A percentile compares a stretch with the other conserved stretches of the same genome.
Evolutionary conservation across 2,113 vertebrate species (phyloP).

Genomic region (Phylloscopus trochilus): DNA sequence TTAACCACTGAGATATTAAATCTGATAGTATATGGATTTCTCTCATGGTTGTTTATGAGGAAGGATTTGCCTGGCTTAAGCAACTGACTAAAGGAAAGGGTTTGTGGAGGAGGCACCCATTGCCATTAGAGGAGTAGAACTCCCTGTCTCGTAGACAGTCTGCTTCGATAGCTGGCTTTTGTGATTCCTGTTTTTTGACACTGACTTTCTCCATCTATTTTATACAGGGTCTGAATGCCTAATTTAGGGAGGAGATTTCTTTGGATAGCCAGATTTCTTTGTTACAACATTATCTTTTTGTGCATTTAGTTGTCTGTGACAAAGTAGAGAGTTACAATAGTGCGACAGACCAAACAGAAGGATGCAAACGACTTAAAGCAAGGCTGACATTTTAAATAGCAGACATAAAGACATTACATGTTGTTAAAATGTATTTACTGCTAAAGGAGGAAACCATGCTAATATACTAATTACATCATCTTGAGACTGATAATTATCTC

Average conservation of each 20-base stretch:
- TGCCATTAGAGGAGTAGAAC: neutral
- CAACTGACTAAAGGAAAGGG: conserved; percentile 3
- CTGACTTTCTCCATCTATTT: neutral
- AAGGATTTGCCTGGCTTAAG: conserved; percentile 35
- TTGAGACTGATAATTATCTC: conserved; percentile 52
- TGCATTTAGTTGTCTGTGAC: neutral
- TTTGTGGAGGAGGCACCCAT: neutral
- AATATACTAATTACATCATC: conserved; percentile 38
- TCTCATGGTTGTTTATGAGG: conserved; percentile 19
- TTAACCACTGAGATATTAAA: conserved; percentile 61
- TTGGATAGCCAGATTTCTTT: neutral
- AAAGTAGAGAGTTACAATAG: neutral
- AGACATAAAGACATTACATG: neutral
- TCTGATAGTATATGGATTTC: conserved; percentile 43
- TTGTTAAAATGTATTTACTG: conserved; percentile 16
- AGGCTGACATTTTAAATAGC: neutral
- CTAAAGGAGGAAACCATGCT: conserved; percentile 12
- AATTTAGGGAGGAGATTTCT: neutral
- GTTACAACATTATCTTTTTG: neutral
- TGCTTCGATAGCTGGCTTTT: neutral
- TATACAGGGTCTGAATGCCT: neutral
- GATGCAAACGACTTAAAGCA: neutral
- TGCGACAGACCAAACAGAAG: neutral
- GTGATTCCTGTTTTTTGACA: neutral
- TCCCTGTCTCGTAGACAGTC: neutral